Conservation (phyloP, 2,888 invertebrate species). For the Rhimphoctona megacephalus region DNA sequence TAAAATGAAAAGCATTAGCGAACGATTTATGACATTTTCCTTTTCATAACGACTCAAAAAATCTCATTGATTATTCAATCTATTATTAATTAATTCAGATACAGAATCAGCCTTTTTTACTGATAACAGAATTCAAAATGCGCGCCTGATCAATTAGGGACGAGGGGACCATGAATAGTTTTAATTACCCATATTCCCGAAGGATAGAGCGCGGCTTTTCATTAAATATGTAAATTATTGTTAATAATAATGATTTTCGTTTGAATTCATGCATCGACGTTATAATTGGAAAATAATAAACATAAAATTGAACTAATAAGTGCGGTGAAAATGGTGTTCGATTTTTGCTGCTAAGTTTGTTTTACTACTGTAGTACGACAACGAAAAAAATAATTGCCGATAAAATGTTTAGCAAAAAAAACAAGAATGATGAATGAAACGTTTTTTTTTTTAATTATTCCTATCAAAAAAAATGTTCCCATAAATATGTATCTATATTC, state of each 20-base stretch:
- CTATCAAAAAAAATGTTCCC: conserved; percentile 1
- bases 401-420: conserved; percentile 37
- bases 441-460: conserved; percentile 18
- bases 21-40: conserved; percentile 68
- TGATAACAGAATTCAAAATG: conserved; percentile 39
- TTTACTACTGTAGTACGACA: conserved; percentile 58
- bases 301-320: conserved; percentile 47
- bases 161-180: conserved; percentile 65
- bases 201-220: conserved; percentile 23
- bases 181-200: conserved; percentile 45
- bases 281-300: not conserved
- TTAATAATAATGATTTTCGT: conserved; percentile 42
- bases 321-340: conserved; percentile 47
- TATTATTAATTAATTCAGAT: conserved; percentile 67
- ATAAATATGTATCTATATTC: no score
- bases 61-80: conserved; percentile 74
- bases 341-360: conserved; percentile 66
- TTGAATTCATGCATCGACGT: conserved; percentile 33
- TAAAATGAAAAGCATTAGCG: conserved; percentile 24
- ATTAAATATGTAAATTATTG: not conserved
- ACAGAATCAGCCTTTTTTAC: conserved; percentile 67
- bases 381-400: conserved; percentile 26
- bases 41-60: conserved; percentile 72
- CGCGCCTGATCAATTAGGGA: conserved; percentile 68
- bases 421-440: conserved; percentile 22